Evolutionary conservation across 1,140 invertebrate species (phyloP).

Genomic region (Prorops nasuta): DNA sequence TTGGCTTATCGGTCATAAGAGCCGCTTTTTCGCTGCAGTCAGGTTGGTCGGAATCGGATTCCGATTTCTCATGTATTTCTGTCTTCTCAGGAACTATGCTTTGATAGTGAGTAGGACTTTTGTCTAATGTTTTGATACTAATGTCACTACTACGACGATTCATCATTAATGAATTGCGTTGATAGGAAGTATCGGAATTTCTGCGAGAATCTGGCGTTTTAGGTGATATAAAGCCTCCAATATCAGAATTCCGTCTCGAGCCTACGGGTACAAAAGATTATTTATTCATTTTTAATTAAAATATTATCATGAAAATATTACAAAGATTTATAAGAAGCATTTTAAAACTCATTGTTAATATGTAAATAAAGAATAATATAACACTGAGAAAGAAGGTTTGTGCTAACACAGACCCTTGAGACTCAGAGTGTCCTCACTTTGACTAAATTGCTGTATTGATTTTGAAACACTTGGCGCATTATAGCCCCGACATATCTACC

Average conservation of each 20-base stretch:
- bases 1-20: constrained; percentile 39
- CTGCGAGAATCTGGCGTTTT: constrained; percentile 38
- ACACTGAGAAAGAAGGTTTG: too few species aligned
- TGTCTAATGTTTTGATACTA: constrained; percentile 43
- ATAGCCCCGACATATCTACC: too few species aligned
- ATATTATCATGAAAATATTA: too few species aligned
- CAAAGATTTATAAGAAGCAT: too few species aligned
- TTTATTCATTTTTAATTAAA: too few species aligned
- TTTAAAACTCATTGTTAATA: too few species aligned
- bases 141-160: constrained; percentile 46
- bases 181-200: constrained; percentile 39
- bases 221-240: constrained; percentile 27
- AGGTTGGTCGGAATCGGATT: constrained; percentile 48
- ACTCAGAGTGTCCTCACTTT: too few species aligned
- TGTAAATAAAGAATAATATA: too few species aligned
- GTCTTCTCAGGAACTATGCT: constrained; percentile 30
- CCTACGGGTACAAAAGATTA: too few species aligned
- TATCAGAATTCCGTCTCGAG: constrained; percentile 45
- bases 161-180: constrained; percentile 39
- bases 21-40: constrained; percentile 47
- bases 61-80: constrained; percentile 41
- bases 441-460: too few species aligned
- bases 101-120: constrained; percentile 42
- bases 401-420: too few species aligned
- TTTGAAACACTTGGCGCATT: too few species aligned